phyloP scores from a whole-genome alignment of 2,113 vertebrate genomes.

The Corythornis vintsioides region DNA sequence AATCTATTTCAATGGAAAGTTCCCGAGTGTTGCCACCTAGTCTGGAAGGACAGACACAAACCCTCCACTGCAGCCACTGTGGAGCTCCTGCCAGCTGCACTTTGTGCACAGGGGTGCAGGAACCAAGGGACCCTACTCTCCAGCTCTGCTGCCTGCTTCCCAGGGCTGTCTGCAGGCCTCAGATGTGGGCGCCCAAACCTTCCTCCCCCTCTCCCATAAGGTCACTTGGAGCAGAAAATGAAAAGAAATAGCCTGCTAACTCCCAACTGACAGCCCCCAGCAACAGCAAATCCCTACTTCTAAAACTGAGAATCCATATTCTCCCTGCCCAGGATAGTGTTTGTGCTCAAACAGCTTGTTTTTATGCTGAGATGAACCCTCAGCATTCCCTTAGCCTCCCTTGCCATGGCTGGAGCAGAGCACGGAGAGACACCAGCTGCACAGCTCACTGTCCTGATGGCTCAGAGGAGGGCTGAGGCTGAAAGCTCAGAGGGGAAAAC shows the following conservation, averaged over 20 bases:
- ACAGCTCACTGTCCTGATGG: neutral
- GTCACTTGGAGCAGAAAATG: neutral
- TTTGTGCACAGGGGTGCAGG: neutral
- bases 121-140: neutral
- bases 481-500: neutral
- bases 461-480: neutral
- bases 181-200: neutral
- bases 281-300: neutral
- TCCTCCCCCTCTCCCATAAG: neutral
- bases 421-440: neutral
- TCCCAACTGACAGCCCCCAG: neutral
- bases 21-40: neutral
- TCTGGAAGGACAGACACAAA: neutral
- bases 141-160: neutral
- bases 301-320: neutral
- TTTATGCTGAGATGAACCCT: slow-evolving; percentile 1
- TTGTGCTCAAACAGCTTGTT: neutral
- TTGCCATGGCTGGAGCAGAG: neutral
- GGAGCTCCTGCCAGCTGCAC: neutral
- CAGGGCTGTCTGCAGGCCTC: neutral
- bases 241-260: neutral
- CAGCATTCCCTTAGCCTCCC: neutral
- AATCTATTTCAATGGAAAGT: neutral
- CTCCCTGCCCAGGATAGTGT: neutral
- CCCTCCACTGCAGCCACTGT: neutral